Evolutionary conservation across 2,888 invertebrate species (phyloP).

Genomic region (Drosophila recens): DNA sequence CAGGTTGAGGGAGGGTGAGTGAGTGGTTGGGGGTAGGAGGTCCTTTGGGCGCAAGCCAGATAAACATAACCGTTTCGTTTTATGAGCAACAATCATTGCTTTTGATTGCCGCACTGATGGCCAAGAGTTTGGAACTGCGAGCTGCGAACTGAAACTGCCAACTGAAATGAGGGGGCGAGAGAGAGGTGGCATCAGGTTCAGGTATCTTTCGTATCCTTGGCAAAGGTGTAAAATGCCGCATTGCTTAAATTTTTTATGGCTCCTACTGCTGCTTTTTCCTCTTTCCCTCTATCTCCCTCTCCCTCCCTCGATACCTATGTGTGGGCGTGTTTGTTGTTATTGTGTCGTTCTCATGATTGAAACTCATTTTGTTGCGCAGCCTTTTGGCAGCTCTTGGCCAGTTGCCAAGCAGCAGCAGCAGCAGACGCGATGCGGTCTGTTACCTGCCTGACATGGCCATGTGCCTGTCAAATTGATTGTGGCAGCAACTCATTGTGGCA

Average conservation of each 20-base stretch:
- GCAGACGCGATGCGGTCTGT: constrained; percentile 17
- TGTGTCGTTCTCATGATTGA: constrained; percentile 76
- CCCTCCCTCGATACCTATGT: background rate
- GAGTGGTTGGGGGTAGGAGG: background rate
- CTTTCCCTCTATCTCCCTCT: background rate
- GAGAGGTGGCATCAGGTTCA: background rate
- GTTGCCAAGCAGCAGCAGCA: constrained; percentile 8
- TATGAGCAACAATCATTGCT: constrained; percentile 84
- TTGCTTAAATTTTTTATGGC: constrained; percentile 77
- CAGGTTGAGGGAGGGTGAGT: background rate
- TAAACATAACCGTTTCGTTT: constrained; percentile 84
- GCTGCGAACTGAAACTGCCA: constrained; percentile 17
- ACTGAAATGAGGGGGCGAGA: constrained; percentile 4
- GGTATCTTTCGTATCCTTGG: constrained; percentile 33
- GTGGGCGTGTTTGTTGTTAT: constrained; percentile 47
- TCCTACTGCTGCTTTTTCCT: constrained; percentile 16
- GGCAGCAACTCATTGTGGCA: constrained; percentile 58
- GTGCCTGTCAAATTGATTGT: constrained; percentile 53
- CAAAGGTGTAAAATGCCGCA: constrained; percentile 79
- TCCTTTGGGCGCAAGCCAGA: constrained; percentile 74
- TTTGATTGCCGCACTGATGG: constrained; percentile 82
- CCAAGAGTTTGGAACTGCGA: constrained; percentile 28
- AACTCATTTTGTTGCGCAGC: constrained; percentile 59
- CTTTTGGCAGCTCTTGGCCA: constrained; percentile 15
- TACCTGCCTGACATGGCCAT: constrained; percentile 29